Conservation (phyloP, 2,888 invertebrate genomes). For the Mythimna ferrago region DNA sequence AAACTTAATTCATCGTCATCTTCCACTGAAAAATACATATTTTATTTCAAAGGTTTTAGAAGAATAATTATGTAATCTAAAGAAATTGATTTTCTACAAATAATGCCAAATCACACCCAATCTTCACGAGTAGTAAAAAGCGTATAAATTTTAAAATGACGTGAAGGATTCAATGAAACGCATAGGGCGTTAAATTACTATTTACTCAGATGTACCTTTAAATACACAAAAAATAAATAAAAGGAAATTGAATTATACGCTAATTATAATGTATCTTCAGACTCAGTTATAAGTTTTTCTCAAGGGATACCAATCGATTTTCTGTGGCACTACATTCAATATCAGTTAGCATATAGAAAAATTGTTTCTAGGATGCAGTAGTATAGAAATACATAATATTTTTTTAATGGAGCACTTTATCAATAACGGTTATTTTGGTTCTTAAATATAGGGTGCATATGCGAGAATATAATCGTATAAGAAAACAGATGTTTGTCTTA, state of each 20-base stretch:
- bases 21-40: no score
- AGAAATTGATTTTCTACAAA: background rate
- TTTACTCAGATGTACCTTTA: constrained; percentile 11
- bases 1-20: no score
- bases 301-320: background rate
- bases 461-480: no score
- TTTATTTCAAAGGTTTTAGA: background rate
- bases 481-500: no score
- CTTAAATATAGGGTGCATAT: no score
- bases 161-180: constrained; percentile 29
- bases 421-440: no score
- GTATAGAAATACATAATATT: no score
- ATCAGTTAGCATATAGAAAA: no score
- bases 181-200: constrained; percentile 55
- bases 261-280: constrained; percentile 16
- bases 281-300: background rate
- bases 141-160: constrained; percentile 40
- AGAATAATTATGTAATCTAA: background rate
- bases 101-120: background rate
- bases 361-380: no score
- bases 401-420: no score
- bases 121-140: constrained; percentile 6
- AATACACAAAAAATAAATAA: constrained; percentile 22
- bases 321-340: no score
- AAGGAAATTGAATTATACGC: constrained; percentile 60